phyloP scores from a whole-genome alignment of 2,113 vertebrate genomes.

The Stigmatopora nigra region DNA sequence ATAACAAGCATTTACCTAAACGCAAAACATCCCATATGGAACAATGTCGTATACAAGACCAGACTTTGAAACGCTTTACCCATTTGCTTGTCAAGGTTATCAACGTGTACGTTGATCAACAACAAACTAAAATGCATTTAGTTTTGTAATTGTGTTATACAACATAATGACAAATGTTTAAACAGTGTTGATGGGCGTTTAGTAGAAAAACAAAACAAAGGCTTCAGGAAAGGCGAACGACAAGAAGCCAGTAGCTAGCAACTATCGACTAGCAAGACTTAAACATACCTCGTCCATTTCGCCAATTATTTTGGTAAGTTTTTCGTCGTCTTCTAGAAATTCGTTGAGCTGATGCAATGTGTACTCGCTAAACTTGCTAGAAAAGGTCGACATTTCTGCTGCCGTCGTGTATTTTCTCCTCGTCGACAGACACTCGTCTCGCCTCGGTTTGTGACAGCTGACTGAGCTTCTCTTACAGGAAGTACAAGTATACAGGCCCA shows the following conservation, averaged over 20 bases:
- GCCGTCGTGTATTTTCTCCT: conserved; percentile 5
- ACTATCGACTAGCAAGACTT: neutral
- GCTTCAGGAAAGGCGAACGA: conserved; percentile 19
- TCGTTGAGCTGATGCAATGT: conserved; percentile 82
- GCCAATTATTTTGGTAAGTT: conserved; percentile 76
- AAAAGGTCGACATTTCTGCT: conserved; percentile 71
- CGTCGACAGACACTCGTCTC: conserved; percentile 23
- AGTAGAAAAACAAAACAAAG: conserved; percentile 44
- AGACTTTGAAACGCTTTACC: neutral
- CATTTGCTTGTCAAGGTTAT: neutral
- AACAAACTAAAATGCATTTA: neutral
- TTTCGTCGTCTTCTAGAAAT: conserved; percentile 86
- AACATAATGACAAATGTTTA: too few species aligned
- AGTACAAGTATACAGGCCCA: conserved; percentile 33
- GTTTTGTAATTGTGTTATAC: neutral
- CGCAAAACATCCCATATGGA: neutral
- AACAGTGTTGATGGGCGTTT: neutral
- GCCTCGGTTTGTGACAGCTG: conserved; percentile 56
- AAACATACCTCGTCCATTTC: conserved; percentile 88
- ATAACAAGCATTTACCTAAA: neutral
- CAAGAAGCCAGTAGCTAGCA: conserved; percentile 29
- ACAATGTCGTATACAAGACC: neutral
- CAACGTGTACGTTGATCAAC: neutral
- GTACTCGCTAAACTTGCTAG: conserved; percentile 71
- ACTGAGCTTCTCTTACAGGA: conserved; percentile 51